phyloP scores from a whole-genome alignment of 2,888 invertebrate genomes.

The Tetragonisca angustula region DNA sequence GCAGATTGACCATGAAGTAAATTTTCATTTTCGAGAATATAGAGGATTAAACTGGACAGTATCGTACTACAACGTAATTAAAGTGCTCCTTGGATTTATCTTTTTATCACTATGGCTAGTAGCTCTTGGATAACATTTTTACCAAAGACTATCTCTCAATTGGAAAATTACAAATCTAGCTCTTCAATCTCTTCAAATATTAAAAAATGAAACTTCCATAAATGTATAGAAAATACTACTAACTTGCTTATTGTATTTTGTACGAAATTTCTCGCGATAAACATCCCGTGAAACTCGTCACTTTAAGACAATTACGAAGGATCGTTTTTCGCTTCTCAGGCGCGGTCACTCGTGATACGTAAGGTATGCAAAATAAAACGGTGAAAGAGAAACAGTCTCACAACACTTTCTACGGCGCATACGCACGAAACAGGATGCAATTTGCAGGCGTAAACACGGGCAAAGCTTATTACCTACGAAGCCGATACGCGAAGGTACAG shows the following conservation, averaged over 20 bases:
- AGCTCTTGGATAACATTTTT: neutral
- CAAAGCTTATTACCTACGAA: slow-evolving; percentile 50
- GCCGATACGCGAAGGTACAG: slow-evolving; percentile 40
- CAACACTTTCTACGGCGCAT: slow-evolving; percentile 9
- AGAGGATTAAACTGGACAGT: neutral
- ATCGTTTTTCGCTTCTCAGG: no score
- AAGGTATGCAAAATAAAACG: neutral
- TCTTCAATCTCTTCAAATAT: no score
- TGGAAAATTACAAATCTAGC: neutral
- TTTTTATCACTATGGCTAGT: neutral
- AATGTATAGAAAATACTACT: no score
- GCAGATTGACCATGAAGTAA: neutral
- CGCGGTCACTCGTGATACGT: no score
- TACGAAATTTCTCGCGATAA: no score
- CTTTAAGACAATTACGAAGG: no score
- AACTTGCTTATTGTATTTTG: no score
- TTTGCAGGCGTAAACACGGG: slow-evolving; percentile 36
- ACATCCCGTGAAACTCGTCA: no score
- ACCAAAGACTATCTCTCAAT: neutral
- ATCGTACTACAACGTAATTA: neutral
- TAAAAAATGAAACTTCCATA: no score
- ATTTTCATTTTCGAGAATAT: neutral
- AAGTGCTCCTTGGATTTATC: neutral
- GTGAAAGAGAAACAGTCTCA: neutral
- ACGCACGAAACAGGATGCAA: slow-evolving; percentile 43